Evolutionary conservation across 2,113 vertebrate genomes (phyloP).

Genomic region (Oncorhynchus clarkii): DNA sequence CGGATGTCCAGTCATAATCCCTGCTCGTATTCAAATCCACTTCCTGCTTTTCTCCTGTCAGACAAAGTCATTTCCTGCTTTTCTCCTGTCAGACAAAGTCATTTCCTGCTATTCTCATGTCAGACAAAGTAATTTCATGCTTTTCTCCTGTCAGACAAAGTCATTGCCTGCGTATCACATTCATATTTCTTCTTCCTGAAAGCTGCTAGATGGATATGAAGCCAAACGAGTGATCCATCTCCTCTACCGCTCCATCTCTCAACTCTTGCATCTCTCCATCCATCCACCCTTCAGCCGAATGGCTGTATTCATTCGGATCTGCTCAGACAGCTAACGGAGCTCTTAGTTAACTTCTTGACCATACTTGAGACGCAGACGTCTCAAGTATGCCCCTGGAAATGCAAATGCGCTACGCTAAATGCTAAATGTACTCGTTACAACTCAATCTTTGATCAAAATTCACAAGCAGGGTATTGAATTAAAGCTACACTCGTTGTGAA

Average conservation of each 20-base stretch:
- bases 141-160: constrained; percentile 16
- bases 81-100: constrained; percentile 72
- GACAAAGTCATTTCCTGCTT: constrained; percentile 64
- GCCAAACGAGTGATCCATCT: constrained; percentile 78
- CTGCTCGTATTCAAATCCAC: constrained; percentile 74
- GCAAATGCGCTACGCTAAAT: no score
- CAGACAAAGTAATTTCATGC: no score
- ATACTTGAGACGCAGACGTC: no score
- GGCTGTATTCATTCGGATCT: constrained; percentile 23
- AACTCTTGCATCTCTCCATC: constrained; percentile 31
- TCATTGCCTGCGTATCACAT: constrained; percentile 71
- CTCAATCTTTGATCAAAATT: no score
- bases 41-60: no score
- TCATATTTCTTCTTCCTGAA: constrained; percentile 79
- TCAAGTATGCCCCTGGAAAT: no score
- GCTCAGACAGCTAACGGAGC: neutral
- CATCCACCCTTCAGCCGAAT: constrained; percentile 56
- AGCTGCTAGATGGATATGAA: constrained; percentile 76
- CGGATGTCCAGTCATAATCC: constrained; percentile 71
- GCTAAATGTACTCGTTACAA: no score
- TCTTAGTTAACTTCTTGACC: neutral
- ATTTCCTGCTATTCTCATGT: no score
- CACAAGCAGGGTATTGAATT: no score
- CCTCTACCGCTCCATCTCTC: constrained; percentile 43
- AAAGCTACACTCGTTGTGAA: no score